Conservation (phyloP, 2,797 vertebrate genomes). For the Melanotaenia parkinsoni region DNA sequence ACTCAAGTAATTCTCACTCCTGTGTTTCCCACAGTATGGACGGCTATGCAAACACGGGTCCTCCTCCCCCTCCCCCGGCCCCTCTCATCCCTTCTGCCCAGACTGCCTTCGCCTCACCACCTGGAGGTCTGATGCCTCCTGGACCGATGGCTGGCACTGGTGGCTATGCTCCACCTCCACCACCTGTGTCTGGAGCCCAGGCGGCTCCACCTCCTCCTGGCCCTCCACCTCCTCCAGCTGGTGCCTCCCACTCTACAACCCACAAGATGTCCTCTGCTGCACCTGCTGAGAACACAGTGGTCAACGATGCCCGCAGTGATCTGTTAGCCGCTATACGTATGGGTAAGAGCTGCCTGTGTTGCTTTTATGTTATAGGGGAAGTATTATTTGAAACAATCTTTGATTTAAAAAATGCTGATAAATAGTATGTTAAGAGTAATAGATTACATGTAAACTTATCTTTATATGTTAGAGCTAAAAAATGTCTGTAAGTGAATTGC, state of each 20-base stretch:
- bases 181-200: constrained; percentile 82
- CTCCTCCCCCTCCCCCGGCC: constrained; percentile 78
- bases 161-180: constrained; percentile 82
- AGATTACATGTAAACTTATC: not conserved
- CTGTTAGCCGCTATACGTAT: constrained; percentile 97
- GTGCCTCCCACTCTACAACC: constrained; percentile 76
- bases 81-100: constrained; percentile 92
- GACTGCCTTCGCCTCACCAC: constrained; percentile 93
- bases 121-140: constrained; percentile 85
- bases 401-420: no score
- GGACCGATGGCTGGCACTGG: constrained; percentile 77
- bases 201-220: constrained; percentile 89
- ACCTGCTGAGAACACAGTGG: constrained; percentile 82
- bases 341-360: constrained; percentile 81
- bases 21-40: constrained; percentile 74
- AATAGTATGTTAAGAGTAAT: no score
- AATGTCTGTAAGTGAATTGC: no score
- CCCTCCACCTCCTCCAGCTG: constrained; percentile 88
- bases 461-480: not conserved
- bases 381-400: not conserved
- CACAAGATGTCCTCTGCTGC: constrained; percentile 87
- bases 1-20: not conserved
- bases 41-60: constrained; percentile 80
- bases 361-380: not conserved
- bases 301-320: constrained; percentile 93